phyloP scores from a whole-genome alignment of 2,797 vertebrate species.

The Myotis planiceps region DNA sequence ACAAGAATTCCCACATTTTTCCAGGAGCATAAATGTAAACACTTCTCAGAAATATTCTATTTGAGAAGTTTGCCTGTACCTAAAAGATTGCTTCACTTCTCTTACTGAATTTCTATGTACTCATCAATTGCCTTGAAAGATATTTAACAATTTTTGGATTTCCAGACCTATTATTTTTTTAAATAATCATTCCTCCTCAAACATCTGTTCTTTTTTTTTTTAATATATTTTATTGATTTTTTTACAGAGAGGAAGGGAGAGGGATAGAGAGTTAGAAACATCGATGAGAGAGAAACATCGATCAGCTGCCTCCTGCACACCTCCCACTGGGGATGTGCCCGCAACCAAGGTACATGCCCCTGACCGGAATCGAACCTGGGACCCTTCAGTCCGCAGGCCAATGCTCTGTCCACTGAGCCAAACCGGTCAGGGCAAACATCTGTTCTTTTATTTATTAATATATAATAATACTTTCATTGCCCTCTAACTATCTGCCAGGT shows the following conservation, averaged over 20 bases:
- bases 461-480: constrained; percentile 4
- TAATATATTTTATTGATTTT: no score
- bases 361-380: no score
- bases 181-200: background rate
- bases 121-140: constrained; percentile 11
- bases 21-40: background rate
- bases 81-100: constrained; percentile 20
- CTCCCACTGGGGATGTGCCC: no score
- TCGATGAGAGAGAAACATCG: no score
- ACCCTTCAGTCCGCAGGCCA: no score
- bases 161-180: constrained; percentile 5
- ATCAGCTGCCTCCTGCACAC: no score
- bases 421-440: no score
- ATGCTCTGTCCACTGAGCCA: no score
- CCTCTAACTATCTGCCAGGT: background rate
- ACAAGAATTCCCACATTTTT: constrained; percentile 44
- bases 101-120: background rate
- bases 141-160: constrained; percentile 33
- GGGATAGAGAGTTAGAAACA: no score
- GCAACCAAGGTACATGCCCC: no score
- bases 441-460: constrained; percentile 31
- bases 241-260: no score
- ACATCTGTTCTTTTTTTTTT: constrained; percentile 30
- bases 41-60: constrained; percentile 33
- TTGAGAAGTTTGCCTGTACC: constrained; percentile 39